Evolutionary conservation across 2,888 invertebrate species (phyloP), one percentile per base, ranked within the genome.

Genomic region (Ennomos quercinarius): DNA sequence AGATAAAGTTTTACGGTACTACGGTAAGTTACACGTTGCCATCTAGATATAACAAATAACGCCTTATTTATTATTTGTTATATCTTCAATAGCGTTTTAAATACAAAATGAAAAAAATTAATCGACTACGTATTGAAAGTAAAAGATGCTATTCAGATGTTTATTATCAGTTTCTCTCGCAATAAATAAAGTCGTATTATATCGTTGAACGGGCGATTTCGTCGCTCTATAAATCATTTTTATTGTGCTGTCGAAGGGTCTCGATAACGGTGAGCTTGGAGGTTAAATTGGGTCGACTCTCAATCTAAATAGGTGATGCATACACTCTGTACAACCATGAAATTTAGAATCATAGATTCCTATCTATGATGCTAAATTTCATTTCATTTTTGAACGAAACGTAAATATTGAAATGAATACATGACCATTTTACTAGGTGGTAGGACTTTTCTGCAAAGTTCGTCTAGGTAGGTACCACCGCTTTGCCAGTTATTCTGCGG

Each of bases 151-250:
- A 70, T 69, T 74, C 78, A 81, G 83, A 80, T 81, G 81, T 84
- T 88, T 89, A 87, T 88, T 85, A 87, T 85, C 83, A 84, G 81
- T 84, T 83, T 80, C 78, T 69, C 70, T 79, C 70, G 77, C 81
- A 83, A 87, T 89, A 88, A 88, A 87, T 87, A 87, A 88, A 86
- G 78, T 86, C 81, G 82, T 85, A 86, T 89, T 88, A 87, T 89
- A 86, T 87, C 84, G 83, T 84, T 86, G 82, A 86, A 81, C 84
- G 80, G 80, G 76, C 82, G 85, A 87, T 86, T 82, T 85, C 79
- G 79, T 63, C 69, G 83, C 72, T 84, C 84, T 83, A 89, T 89
- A 90, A 89, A 89, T 89, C 88, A 87, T 87, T 87, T 89, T 90
- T 87, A 89, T 90, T 90, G 87, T 89, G 82, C 81, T 83, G 84